Percentiles rank a stretch among this genome's conserved stretches.
These are phyloP conservation scores for Cylas formicarius DNA, from an alignment of 1,140 invertebrate genomes.

Conservation along the genomic window DNA sequence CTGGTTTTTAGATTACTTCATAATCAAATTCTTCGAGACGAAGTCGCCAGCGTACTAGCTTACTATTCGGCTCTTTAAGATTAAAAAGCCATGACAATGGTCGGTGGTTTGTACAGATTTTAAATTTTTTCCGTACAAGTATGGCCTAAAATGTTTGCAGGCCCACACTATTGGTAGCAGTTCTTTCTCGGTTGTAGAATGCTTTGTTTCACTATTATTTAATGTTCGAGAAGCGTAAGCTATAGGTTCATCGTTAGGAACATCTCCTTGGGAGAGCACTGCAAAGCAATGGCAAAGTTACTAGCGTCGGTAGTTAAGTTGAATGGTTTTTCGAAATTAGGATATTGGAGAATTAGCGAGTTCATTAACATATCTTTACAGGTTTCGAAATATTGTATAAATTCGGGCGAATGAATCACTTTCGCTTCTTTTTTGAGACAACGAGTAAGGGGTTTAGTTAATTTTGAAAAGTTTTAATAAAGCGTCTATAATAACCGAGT, in stretches of 20 bases:
- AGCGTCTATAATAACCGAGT: constrained; percentile 9
- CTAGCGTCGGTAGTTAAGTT: constrained; percentile 38
- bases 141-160: constrained; percentile 14
- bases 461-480: constrained; percentile 15
- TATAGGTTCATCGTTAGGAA: constrained; percentile 5
- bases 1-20: too few relatives aligned
- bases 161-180: constrained; percentile 16
- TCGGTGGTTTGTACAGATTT: too few relatives aligned
- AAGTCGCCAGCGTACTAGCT: too few relatives aligned
- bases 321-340: constrained; percentile 37
- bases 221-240: constrained; percentile 10
- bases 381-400: background rate
- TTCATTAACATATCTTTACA: constrained; percentile 8
- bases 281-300: constrained; percentile 34
- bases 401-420: constrained; percentile 1
- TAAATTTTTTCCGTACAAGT: constrained; percentile 14
- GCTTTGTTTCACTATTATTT: constrained; percentile 14
- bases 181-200: constrained; percentile 16
- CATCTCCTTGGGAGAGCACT: constrained; percentile 34
- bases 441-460: constrained; percentile 12
- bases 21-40: too few relatives aligned
- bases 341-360: constrained; percentile 34
- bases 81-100: too few relatives aligned
- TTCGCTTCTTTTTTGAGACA: constrained; percentile 11
- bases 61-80: too few relatives aligned